Evolutionary conservation across 2,888 invertebrate genomes (phyloP), one percentile per base, ranked within the genome.

Genomic region (Xanthia icteritia): DNA sequence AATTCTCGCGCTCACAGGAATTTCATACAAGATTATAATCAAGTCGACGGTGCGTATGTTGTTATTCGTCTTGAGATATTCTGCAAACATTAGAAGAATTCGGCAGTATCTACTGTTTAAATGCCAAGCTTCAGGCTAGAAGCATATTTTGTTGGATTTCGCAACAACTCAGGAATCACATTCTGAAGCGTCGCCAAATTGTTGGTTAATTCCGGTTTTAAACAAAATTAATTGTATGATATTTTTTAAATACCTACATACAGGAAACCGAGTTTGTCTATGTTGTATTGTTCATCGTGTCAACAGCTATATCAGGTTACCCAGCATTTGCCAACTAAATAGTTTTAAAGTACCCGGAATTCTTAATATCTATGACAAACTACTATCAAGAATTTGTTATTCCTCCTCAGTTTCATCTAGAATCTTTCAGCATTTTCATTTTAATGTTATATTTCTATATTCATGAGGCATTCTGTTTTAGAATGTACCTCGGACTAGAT

Each of bases 1-100:
- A 90, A 90, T 92, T 91, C 92, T 92, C 91, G 93, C 91, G 90
- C 92, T 92, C 92, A 56, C 82, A 91, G 94, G 94, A 93, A 95
- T 95, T 93, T 91, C 87, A 88, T 86, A 82, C 77, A 81, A 91
- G 94, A 94, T 94, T 91, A 90, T 80, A 83, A 93, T 94, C 94
- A 88, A 84, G 84, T 86, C 82, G 86, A 84, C 80, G 78, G 78
- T 82, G 75, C 79, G 71, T 89, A 77, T 88, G 89, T 88, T 88
- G 84, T 88, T 85, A 80, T 89, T 87, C 80, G 79, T 74, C 75
- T 74, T 69, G 79, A 78, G 86, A 68, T 66, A 88, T 88, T 89
- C 88, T 89, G 82, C 84, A 88, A 89, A 82, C 71, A 80, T 89
- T 85, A 60, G 54, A 77, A 71, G 71, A 77, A 84, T 83, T 87